Percentiles rank a stretch among this genome's conserved stretches.
phyloP scores from a whole-genome alignment of 2,113 vertebrate genomes.

The Hippocampus barbouri region DNA sequence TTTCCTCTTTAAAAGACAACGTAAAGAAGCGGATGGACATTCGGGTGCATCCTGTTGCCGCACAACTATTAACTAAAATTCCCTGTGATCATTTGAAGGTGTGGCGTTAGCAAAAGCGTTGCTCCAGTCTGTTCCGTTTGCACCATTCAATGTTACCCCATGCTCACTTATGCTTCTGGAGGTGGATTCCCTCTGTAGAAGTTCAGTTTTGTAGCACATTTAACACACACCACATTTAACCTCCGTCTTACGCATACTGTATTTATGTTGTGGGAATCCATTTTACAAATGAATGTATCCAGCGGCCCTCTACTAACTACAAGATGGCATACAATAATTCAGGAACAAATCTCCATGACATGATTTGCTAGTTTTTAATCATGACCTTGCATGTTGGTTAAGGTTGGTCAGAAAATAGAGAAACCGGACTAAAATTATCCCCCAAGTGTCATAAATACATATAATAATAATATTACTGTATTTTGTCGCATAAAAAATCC shows the following conservation, averaged over 20 bases:
- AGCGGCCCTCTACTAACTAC: conserved; percentile 11
- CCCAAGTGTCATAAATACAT: background rate
- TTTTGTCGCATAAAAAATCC: background rate
- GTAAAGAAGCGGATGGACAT: conserved; percentile 18
- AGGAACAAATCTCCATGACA: conserved; percentile 15
- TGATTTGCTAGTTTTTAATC: conserved; percentile 1
- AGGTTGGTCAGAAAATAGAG: conserved; percentile 13
- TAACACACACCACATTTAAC: conserved; percentile 20
- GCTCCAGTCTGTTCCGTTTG: conserved; percentile 15
- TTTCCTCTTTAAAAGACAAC: conserved; percentile 27
- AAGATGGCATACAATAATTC: conserved; percentile 12
- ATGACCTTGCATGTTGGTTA: background rate
- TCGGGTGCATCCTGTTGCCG: conserved; percentile 11
- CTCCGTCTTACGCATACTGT: conserved; percentile 33
- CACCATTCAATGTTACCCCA: conserved; percentile 10
- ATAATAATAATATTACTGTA: background rate
- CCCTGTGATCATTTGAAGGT: conserved; percentile 4
- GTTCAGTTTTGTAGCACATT: conserved; percentile 11
- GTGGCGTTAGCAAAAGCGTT: conserved; percentile 4
- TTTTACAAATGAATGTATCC: conserved; percentile 42
- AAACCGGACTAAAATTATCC: background rate
- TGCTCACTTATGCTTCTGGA: conserved; percentile 3
- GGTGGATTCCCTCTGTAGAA: conserved; percentile 7
- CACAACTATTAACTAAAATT: conserved; percentile 4
- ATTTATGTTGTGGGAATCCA: conserved; percentile 18